Evolutionary conservation across 2,113 vertebrate species (phyloP).

Genomic region (Columba livia): DNA sequence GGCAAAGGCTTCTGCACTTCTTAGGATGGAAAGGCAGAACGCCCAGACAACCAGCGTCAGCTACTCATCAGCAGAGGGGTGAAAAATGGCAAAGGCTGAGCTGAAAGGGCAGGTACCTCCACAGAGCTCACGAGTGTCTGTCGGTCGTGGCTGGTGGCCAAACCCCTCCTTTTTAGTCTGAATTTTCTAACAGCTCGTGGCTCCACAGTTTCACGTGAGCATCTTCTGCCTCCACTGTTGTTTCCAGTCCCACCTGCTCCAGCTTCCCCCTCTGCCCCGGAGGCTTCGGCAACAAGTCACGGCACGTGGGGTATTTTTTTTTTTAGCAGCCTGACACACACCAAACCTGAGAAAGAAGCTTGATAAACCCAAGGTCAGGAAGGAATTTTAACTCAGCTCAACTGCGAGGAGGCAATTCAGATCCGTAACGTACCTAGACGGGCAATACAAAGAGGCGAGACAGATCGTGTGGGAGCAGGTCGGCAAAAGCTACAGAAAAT

Average conservation of each 20-base stretch:
- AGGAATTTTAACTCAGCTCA: neutral
- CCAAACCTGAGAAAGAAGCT: neutral
- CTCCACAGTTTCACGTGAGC: neutral
- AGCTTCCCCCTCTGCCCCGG: neutral
- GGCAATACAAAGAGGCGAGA: neutral
- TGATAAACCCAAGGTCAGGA: slow-evolving; percentile 28
- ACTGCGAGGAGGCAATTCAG: slow-evolving; percentile 10
- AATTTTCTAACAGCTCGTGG: slow-evolving; percentile 9
- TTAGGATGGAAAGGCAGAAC: neutral
- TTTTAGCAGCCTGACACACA: slow-evolving; percentile 22
- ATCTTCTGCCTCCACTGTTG: neutral
- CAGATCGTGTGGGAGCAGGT: neutral
- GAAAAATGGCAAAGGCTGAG: neutral
- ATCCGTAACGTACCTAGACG: neutral
- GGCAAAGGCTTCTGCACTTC: neutral
- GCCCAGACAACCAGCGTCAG: neutral
- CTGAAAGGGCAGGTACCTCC: neutral
- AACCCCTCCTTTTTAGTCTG: neutral
- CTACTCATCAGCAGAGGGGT: fast-evolving
- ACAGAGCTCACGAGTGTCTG: fast-evolving
- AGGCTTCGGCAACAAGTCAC: neutral
- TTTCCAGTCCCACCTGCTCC: slow-evolving; percentile 58
- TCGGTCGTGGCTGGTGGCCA: slow-evolving; percentile 14
- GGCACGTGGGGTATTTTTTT: neutral
- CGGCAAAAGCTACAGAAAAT: neutral